Percentiles rank a stretch among this genome's conserved stretches.
phyloP scores from a whole-genome alignment of 2,888 invertebrate genomes.

The Agonopterix arenella region DNA sequence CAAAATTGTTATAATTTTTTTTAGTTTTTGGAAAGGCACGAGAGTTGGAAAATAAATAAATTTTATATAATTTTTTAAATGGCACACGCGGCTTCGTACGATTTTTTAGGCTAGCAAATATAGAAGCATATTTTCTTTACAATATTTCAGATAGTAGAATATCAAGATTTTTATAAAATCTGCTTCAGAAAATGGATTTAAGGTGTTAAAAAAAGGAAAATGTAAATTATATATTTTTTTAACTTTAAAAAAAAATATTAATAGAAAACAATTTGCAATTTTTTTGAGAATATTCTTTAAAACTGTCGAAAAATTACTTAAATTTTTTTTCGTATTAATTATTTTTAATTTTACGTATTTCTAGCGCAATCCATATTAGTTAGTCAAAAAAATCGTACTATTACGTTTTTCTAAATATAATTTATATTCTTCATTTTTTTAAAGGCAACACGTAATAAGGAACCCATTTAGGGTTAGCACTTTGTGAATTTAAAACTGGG shows the following conservation, averaged over 20 bases:
- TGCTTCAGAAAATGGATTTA: too few species aligned
- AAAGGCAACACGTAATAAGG: not conserved
- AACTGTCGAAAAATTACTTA: not conserved
- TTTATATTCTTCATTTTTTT: not conserved
- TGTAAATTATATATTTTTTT: too few species aligned
- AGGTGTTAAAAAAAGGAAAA: too few species aligned
- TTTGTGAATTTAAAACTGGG: slow-evolving; percentile 16
- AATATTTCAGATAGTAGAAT: too few species aligned
- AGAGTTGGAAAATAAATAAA: slow-evolving; percentile 12
- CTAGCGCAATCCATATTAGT: not conserved
- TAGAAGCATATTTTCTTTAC: not conserved
- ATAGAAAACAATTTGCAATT: too few species aligned
- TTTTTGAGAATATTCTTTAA: too few species aligned
- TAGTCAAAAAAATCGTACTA: not conserved
- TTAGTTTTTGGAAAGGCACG: slow-evolving; percentile 16
- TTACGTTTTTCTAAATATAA: not conserved
- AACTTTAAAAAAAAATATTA: too few species aligned
- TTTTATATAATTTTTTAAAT: slow-evolving; percentile 8
- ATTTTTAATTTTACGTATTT: not conserved
- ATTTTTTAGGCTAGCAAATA: not conserved
- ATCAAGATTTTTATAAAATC: too few species aligned
- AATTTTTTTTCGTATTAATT: not conserved
- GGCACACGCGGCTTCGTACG: slow-evolving; percentile 16
- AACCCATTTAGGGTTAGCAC: slow-evolving; percentile 16
- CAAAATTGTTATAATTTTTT: not conserved